Evolutionary conservation across 1,140 invertebrate genomes (phyloP), one percentile per base, ranked within the genome.

Genomic region (Eueides isabella): DNA sequence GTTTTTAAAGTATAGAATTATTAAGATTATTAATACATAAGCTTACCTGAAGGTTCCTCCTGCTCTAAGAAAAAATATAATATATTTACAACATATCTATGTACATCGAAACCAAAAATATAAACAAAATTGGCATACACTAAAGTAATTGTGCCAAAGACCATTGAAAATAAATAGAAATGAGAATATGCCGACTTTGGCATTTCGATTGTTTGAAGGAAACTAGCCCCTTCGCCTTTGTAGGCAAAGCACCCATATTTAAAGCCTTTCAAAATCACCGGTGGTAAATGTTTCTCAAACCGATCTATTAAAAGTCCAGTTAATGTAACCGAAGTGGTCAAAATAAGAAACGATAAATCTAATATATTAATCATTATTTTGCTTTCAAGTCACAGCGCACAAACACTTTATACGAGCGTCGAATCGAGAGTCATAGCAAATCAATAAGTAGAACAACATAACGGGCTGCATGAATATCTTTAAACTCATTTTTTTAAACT

Each of bases 161-260:
- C 74, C n/a, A 94, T 89, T 19, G 96, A 94, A 81, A 96, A 95
- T 5, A 95, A 70, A 82, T 97, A 97, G 83, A 97, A 97, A 90
- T 97, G 96, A 81, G 88, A 94, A 80, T 97, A 97, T 92, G 95
- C 96, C 70, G 95, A 94, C 89, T 97, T 97, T 0, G 96, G 96
- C 62, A 97, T 92, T 91, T 97, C 95, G 33, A 95, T 77, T 67
- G 88, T 82, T 55, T 89, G 88, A 12, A 96, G 77, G 44, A 95
- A 80, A 26, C 90, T 85, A 38, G 94, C 91, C 14, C 88, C 87
- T 66, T 93, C 80, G 0, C 92, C 93, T 77, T 94, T 94, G 75
- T 94, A 94, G 1, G 94, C 91, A 84, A 95, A 96, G 88, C 96
- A 96, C 14, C 96, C 96, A 84, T 96, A 97, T 23, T 94, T 93